Evolutionary conservation across 2,797 vertebrate species (phyloP).

Genomic region (Pseudomugil gertrudae): DNA sequence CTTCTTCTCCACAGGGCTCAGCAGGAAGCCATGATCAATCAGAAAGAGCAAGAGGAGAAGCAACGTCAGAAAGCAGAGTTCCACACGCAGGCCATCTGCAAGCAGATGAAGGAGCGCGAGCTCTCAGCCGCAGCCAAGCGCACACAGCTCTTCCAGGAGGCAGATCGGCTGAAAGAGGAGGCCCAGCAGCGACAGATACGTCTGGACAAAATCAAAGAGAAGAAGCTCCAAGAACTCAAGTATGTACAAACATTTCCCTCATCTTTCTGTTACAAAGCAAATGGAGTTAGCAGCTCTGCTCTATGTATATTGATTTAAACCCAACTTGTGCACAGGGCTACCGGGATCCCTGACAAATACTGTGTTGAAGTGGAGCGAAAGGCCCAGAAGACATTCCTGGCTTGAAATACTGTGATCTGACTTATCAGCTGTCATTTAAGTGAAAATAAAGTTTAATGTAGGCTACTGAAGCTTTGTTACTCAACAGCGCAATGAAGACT

Average conservation of each 20-base stretch:
- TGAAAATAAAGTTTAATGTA: slow-evolving; percentile 11
- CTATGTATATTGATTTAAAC: neutral
- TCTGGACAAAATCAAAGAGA: slow-evolving; percentile 83
- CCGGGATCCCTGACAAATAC: slow-evolving; percentile 87
- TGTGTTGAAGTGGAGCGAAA: slow-evolving; percentile 84
- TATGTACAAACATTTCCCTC: slow-evolving; percentile 61
- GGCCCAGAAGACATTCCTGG: slow-evolving; percentile 12
- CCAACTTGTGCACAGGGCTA: slow-evolving; percentile 75
- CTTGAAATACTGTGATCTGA: neutral
- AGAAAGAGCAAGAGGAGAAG: slow-evolving; percentile 75
- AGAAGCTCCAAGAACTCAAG: slow-evolving; percentile 89
- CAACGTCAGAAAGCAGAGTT: slow-evolving; percentile 40
- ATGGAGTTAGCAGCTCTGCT: neutral
- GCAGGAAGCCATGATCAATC: slow-evolving; percentile 76
- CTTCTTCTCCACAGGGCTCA: slow-evolving; percentile 77
- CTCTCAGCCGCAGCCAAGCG: slow-evolving; percentile 70
- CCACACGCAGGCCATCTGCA: slow-evolving; percentile 77
- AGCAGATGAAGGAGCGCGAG: slow-evolving; percentile 85
- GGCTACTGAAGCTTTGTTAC: neutral
- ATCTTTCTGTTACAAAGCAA: neutral
- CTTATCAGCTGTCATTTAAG: neutral
- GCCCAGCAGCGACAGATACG: slow-evolving; percentile 72
- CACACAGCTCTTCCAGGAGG: slow-evolving; percentile 80
- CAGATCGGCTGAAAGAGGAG: slow-evolving; percentile 78
- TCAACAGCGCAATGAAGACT: slow-evolving; percentile 2